Evolutionary conservation across 2,113 vertebrate species (phyloP).

Genomic region (Cervus canadensis): DNA sequence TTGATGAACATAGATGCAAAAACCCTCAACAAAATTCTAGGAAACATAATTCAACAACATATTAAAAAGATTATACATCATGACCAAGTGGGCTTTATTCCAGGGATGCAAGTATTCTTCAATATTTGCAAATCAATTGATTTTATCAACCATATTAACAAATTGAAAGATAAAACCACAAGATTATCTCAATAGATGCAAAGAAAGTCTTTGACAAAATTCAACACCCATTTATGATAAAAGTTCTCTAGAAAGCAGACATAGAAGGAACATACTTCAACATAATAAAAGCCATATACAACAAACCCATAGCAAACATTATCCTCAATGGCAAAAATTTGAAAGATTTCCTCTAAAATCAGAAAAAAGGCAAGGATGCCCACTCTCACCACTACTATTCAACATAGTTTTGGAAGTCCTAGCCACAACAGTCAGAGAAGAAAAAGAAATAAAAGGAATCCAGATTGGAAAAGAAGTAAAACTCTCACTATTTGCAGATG

Average conservation of each 20-base stretch:
- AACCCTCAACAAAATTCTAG: background rate
- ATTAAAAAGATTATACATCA: background rate
- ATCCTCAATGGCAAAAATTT: background rate
- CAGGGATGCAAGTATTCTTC: background rate
- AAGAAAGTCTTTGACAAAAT: background rate
- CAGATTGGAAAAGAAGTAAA: background rate
- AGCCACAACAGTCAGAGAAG: background rate
- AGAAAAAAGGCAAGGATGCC: background rate
- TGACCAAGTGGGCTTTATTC: background rate
- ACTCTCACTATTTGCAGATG: background rate
- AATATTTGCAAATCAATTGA: background rate
- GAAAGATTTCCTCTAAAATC: background rate
- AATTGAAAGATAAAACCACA: background rate
- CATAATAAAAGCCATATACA: background rate
- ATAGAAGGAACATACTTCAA: background rate
- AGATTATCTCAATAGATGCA: background rate
- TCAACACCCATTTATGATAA: background rate
- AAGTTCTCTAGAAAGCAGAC: background rate
- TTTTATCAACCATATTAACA: background rate
- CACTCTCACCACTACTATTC: background rate
- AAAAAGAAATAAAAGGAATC: background rate
- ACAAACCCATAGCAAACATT: background rate
- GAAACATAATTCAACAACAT: background rate
- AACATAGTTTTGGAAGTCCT: background rate
- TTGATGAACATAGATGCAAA: background rate